Evolutionary conservation across 1,140 invertebrate species (phyloP).

Genomic region (Drosophila repleta): DNA sequence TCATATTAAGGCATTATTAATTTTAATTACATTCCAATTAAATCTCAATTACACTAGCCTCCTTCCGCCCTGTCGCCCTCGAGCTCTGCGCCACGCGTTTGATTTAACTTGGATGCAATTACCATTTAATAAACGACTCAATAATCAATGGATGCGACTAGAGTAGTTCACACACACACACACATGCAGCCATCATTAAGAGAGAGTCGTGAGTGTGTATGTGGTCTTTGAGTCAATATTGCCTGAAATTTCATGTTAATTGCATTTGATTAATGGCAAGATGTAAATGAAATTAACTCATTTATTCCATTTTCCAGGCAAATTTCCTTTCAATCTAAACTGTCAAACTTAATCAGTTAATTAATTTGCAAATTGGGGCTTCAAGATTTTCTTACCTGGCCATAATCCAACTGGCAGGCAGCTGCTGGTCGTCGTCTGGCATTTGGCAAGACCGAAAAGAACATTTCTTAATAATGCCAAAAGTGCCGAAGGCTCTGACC

Average conservation of each 20-base stretch:
- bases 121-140: slow-evolving; percentile 35
- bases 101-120: slow-evolving; percentile 45
- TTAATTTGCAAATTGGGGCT: neutral
- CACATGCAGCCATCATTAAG: slow-evolving; percentile 10
- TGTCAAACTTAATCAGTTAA: too few species aligned
- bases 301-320: neutral
- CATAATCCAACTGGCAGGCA: neutral
- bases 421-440: neutral
- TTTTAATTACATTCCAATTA: slow-evolving; percentile 80
- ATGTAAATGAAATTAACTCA: neutral
- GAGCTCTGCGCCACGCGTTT: slow-evolving; percentile 14
- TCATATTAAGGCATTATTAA: slow-evolving; percentile 58
- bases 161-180: neutral
- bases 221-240: slow-evolving; percentile 9
- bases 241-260: slow-evolving; percentile 17
- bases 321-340: neutral
- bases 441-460: slow-evolving; percentile 15
- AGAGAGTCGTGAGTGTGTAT: neutral
- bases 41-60: slow-evolving; percentile 57
- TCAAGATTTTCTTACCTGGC: neutral
- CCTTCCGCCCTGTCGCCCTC: slow-evolving; percentile 26
- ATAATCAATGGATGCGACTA: slow-evolving; percentile 9
- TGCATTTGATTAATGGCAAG: slow-evolving; percentile 9
- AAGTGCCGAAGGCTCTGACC: slow-evolving; percentile 26
- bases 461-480: slow-evolving; percentile 34